A percentile compares a stretch with the other conserved stretches of the same genome.
Conservation (phyloP, 2,113 vertebrate genomes). For the Podiceps cristatus region DNA sequence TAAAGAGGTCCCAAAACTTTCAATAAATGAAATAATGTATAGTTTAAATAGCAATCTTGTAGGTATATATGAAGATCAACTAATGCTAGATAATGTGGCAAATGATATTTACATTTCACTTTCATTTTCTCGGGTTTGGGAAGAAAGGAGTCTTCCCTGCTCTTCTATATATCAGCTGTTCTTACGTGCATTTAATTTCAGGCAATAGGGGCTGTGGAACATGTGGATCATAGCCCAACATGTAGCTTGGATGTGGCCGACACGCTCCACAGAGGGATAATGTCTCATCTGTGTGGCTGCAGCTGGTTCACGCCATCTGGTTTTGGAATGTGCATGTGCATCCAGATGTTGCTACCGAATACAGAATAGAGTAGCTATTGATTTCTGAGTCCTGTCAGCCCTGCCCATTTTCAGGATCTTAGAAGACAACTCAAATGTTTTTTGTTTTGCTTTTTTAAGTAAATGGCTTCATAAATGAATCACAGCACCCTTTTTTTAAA, state of each 20-base stretch:
- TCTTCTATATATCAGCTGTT: neutral
- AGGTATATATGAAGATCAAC: neutral
- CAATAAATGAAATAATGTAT: neutral
- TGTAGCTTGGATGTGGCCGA: neutral
- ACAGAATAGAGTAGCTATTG: neutral
- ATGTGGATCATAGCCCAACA: neutral
- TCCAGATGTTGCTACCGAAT: neutral
- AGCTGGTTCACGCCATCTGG: neutral
- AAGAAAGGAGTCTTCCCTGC: neutral
- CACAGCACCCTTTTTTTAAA: too few species aligned
- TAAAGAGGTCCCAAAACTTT: neutral
- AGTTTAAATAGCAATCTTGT: neutral
- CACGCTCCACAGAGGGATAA: neutral
- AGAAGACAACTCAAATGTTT: neutral
- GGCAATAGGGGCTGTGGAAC: neutral
- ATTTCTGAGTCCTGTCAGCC: neutral
- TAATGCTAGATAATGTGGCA: neutral
- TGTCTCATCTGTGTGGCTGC: neutral
- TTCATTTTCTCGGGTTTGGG: neutral
- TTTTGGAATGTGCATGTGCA: neutral
- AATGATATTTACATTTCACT: neutral
- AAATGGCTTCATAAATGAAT: neutral
- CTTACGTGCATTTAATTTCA: neutral
- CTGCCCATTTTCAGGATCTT: neutral
- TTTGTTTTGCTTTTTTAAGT: neutral